Evolutionary conservation across 2,113 vertebrate species (phyloP), one percentile per base, ranked within the genome.

Genomic region (Heloderma charlesbogerti): DNA sequence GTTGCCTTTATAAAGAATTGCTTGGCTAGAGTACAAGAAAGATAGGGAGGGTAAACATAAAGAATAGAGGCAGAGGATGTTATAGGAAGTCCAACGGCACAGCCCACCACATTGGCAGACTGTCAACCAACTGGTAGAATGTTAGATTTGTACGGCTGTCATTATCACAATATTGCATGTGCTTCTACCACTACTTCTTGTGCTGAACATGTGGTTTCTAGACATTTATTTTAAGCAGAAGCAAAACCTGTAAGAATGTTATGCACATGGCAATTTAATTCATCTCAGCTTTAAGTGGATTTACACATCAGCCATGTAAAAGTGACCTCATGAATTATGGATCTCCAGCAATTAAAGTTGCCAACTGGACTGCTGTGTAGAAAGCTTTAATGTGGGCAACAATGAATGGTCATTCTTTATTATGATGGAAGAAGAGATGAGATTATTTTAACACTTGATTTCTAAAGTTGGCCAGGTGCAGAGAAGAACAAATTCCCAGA

Each of bases 381-480:
- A 95, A 93, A 16, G 72, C 4, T 13, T 3, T 92, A 92, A 48
- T 78, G 6, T 45, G 74, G 34, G 91, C 85, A 22, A 90, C 93
- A 94, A 81, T n/a, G 0, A 8, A 51, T 63, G 80, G 91, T 74
- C 0, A 27, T 87, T 92, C 89, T 92, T 89, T 79, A 78, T 54
- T 93, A 84, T 12, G 1, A 66, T 74, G 43, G 90, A 16, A 20
- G 91, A 92, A 88, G 4, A 91, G 94, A 90, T 5, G 57, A 87
- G 57, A 93, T 93, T 84, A 93, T 90, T 92, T 93, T 90, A 57
- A 93, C 91, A 93, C 72, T 84, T 84, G 71, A 57, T 92, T 94
- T 94, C 48, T 40, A 92, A 95, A 94, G 71, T 1, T 91, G 60
- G 81, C 69, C 94, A 96, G 92, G 87, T 92, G 88, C 82, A 89